phyloP scores from a whole-genome alignment of 2,888 invertebrate genomes.

The Synergus laeviventris region DNA sequence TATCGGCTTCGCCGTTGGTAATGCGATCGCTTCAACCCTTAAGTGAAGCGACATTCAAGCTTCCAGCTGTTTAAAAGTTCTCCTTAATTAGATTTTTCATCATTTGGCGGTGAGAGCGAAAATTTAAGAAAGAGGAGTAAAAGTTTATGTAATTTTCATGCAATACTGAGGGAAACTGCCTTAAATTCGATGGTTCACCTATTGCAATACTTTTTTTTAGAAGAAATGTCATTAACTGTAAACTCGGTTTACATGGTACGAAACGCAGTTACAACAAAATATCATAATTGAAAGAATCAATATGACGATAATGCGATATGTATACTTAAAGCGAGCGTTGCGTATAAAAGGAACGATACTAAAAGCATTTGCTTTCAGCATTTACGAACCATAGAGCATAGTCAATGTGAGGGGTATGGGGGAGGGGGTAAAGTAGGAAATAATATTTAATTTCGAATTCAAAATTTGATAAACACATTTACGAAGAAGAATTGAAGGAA shows the following conservation, averaged over 20 bases:
- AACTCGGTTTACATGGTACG: neutral
- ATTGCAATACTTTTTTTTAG: neutral
- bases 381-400: neutral
- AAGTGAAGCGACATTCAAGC: neutral
- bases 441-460: neutral
- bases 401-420: neutral
- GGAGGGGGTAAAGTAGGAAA: neutral
- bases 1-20: neutral
- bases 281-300: neutral
- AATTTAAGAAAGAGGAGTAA: too few species aligned
- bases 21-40: neutral
- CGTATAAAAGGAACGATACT: neutral
- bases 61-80: neutral
- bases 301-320: conserved; percentile 8
- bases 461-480: neutral
- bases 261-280: neutral
- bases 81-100: neutral
- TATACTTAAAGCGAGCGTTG: conserved; percentile 7
- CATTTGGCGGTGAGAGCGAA: too few species aligned
- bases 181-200: neutral
- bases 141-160: too few species aligned
- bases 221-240: neutral
- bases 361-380: conserved; percentile 28
- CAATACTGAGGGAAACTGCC: too few species aligned
- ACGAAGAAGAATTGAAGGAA: neutral